phyloP scores from a whole-genome alignment of 2,113 vertebrate species.

The Pterocles orientalis region DNA sequence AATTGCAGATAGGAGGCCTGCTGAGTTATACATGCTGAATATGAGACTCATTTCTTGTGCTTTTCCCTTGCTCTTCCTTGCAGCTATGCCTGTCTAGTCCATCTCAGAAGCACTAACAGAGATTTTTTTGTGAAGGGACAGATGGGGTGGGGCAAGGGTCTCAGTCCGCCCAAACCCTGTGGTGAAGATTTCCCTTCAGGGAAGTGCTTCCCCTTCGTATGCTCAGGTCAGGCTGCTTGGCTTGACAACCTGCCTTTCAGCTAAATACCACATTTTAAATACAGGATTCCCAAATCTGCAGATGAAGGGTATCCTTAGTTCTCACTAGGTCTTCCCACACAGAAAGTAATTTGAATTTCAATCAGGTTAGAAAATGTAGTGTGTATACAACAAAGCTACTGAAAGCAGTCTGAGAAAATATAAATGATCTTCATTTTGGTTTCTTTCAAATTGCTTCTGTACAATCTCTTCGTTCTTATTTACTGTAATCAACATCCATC shows the following conservation, averaged over 20 bases:
- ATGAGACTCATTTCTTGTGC: neutral
- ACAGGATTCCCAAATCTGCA: neutral
- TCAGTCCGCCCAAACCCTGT: neutral
- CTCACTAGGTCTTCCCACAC: constrained; percentile 14
- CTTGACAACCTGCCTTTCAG: neutral
- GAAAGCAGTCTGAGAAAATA: constrained; percentile 32
- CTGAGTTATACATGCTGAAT: neutral
- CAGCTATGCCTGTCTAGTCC: fast-evolving
- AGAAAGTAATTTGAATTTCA: constrained; percentile 57
- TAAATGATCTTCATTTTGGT: constrained; percentile 39
- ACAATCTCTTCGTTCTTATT: constrained; percentile 20
- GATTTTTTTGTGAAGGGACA: neutral
- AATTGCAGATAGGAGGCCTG: neutral
- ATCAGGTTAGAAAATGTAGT: neutral
- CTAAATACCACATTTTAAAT: neutral
- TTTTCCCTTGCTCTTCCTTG: neutral
- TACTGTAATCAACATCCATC: constrained; percentile 50
- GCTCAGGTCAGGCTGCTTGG: neutral
- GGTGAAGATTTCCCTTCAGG: neutral
- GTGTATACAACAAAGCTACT: constrained; percentile 18
- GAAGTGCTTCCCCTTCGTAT: neutral
- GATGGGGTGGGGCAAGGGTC: neutral
- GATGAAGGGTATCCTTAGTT: neutral
- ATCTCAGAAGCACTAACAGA: neutral
- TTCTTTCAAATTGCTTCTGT: constrained; percentile 22